A percentile compares a stretch with the other conserved stretches of the same genome.
phyloP scores from a whole-genome alignment of 2,888 invertebrate genomes.

The Trichopria drosophilae region DNA sequence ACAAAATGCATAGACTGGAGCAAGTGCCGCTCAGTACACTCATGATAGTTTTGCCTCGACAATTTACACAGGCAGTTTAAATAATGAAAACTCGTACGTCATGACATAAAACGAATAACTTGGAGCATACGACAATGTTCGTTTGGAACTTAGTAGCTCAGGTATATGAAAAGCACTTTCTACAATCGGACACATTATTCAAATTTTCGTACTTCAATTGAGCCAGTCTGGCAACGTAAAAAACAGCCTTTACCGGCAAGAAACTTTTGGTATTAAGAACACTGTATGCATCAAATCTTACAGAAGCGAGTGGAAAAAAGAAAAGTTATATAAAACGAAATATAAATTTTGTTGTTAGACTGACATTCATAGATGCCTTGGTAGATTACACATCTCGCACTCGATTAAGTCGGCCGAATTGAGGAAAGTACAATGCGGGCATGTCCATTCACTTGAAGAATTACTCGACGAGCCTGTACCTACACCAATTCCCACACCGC shows the following conservation, averaged over 20 bases:
- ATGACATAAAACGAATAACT: too few species aligned
- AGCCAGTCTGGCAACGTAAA: too few species aligned
- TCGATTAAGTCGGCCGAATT: slow-evolving; percentile 74
- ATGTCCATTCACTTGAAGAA: slow-evolving; percentile 73
- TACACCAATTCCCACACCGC: slow-evolving; percentile 46
- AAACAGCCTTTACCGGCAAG: slow-evolving; percentile 44
- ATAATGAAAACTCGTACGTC: slow-evolving; percentile 19
- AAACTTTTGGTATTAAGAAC: slow-evolving; percentile 31
- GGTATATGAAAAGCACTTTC: too few species aligned
- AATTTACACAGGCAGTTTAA: slow-evolving; percentile 36
- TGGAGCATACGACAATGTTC: too few species aligned
- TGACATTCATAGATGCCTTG: slow-evolving; percentile 61
- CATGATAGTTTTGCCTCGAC: slow-evolving; percentile 22
- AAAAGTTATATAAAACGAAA: slow-evolving; percentile 14
- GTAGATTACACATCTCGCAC: slow-evolving; percentile 93
- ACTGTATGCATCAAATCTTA: slow-evolving; percentile 42
- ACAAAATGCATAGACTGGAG: slow-evolving; percentile 24
- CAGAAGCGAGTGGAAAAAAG: slow-evolving; percentile 34
- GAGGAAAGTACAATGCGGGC: slow-evolving; percentile 90
- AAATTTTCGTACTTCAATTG: too few species aligned
- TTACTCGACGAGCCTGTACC: slow-evolving; percentile 46
- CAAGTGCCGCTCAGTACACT: slow-evolving; percentile 19
- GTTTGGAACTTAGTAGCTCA: too few species aligned
- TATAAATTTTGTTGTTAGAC: slow-evolving; percentile 13
- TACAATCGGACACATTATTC: too few species aligned